These are phyloP conservation scores for Aramus guarauna DNA, from an alignment of 2,113 vertebrate genomes.

Conservation along the genomic window DNA sequence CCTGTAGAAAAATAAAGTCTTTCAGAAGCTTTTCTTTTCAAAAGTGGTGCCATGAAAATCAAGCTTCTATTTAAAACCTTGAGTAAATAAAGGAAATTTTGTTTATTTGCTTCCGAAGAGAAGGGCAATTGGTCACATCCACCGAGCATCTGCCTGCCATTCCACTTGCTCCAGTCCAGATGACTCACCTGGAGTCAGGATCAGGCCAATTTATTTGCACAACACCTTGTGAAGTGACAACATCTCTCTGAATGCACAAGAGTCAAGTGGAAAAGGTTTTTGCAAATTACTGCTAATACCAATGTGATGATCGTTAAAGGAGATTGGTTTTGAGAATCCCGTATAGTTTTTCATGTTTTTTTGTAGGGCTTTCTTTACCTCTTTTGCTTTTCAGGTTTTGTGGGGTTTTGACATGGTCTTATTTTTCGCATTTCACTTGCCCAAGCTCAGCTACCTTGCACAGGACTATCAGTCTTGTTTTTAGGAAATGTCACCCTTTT, in stretches of 20 bases:
- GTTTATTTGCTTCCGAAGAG: background rate
- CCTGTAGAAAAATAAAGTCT: constrained; percentile 72
- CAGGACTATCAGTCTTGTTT: background rate
- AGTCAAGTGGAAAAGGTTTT: background rate
- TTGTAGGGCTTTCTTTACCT: background rate
- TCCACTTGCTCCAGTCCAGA: background rate
- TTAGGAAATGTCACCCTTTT: background rate
- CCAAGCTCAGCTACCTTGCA: background rate
- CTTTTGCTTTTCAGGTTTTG: background rate
- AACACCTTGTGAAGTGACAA: background rate
- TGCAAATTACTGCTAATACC: background rate
- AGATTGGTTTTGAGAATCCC: background rate
- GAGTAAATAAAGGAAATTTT: constrained; percentile 40
- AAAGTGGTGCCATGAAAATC: constrained; percentile 20
- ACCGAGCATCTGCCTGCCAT: background rate
- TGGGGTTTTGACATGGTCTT: background rate
- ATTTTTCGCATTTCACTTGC: background rate
- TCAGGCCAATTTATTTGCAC: background rate
- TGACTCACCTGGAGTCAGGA: background rate
- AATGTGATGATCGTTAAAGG: background rate
- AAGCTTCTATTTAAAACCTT: constrained; percentile 51
- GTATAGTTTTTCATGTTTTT: rapidly evolving
- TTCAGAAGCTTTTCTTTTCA: constrained; percentile 71
- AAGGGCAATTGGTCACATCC: background rate
- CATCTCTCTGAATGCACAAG: background rate